Evolutionary conservation across 2,113 vertebrate genomes (phyloP).

Genomic region (Serinus canaria): DNA sequence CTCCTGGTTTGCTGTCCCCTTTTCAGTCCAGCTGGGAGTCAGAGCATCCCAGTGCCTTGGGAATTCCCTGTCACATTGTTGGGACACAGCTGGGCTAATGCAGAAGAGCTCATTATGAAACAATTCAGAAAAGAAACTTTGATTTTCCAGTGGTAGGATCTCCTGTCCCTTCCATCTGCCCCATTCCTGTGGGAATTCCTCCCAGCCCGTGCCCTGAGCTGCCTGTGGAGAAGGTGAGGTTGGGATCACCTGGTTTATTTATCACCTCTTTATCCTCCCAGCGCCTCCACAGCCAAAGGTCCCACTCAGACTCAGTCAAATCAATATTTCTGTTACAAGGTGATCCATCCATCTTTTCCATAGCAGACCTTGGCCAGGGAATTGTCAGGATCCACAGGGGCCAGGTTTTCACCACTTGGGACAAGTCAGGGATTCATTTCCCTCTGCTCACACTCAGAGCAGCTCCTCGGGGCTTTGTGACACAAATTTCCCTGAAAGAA

Average conservation of each 20-base stretch:
- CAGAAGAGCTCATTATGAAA: rapidly evolving
- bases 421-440: not conserved
- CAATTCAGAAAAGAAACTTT: not conserved
- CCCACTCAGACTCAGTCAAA: not conserved
- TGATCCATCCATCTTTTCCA: not conserved
- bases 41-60: not conserved
- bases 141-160: not conserved
- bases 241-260: not conserved
- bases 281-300: not conserved
- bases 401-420: not conserved
- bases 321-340: not conserved
- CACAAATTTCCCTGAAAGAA: not conserved
- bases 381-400: not conserved
- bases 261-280: not conserved
- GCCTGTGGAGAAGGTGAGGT: not conserved
- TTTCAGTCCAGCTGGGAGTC: not conserved
- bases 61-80: not conserved
- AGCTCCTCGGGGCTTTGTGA: not conserved
- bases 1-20: not conserved
- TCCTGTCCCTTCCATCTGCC: not conserved
- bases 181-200: not conserved
- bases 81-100: not conserved
- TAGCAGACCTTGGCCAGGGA: not conserved
- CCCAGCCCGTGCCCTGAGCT: not conserved
- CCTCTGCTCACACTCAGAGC: not conserved